Base-by-base conservation (phyloP, 2,888 invertebrate genomes). In the Sylvicola cinctus region DNA sequence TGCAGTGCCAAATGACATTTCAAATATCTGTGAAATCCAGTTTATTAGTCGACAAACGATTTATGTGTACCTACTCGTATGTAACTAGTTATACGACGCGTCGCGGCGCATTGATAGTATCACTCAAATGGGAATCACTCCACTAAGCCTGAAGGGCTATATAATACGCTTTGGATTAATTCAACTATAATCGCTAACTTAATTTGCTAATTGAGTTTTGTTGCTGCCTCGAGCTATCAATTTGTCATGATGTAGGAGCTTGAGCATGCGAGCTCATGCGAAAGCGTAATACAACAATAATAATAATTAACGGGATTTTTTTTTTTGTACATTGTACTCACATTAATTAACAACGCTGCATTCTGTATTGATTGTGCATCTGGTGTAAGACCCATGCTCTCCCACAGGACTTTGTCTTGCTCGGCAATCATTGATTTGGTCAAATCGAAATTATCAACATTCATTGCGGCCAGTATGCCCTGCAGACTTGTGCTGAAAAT, bases 321-420 rank as follows among this genome's bases (percentile, higher is more conserved):
- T n/a, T n/a, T n/a, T n/a, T n/a, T n/a, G n/a, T n/a, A n/a, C n/a
- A n/a, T n/a, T n/a, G n/a, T n/a, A 27, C 10, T 33, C 28, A 37
- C 32, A 44, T 55, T 49, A 1, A 48, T 43, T 3, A 58, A 36
- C 20, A 58, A 36, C 0, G 55, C 52, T 2, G 58, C 58, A 40
- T 58, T 56, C 40, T 58, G 56, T 29, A 55, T 51, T 10, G 55
- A 52, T 42, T 58, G 58, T 3, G 51, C 51, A 43, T 58, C 59
- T 1, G 54, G 44, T 1, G 51, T 49, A 15, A 58, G 34, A 0
- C 58, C 58, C 57, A 63, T 47, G 58, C 59, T 40, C 56, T 52
- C 38, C 60, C 50, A 52, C 50, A 61, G 68, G 51, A 71, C 48
- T 54, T 62, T 46, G 44, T 58, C 45, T 58, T 53, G 49, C 47